Conservation (phyloP, 37 sponge, comb jelly and placozoan species). For the Agelas oroides region DNA sequence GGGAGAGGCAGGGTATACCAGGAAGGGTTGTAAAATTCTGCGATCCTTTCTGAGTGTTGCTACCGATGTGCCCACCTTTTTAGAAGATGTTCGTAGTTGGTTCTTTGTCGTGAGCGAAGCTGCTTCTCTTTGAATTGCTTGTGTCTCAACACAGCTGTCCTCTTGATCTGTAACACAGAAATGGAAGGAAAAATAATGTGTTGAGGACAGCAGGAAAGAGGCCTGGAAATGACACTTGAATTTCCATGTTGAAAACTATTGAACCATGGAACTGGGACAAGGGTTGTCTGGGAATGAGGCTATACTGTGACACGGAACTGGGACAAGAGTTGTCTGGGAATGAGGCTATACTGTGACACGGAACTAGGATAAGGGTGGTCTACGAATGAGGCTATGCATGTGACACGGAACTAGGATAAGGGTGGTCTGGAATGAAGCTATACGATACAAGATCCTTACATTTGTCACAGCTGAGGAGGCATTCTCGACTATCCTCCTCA, state of each 20-base stretch:
- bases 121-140: constrained; percentile 20
- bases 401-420: too few relatives aligned
- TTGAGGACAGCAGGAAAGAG: neutral
- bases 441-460: constrained; percentile 24
- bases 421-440: too few relatives aligned
- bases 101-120: constrained; percentile 70
- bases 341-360: too few relatives aligned
- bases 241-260: too few relatives aligned
- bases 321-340: too few relatives aligned
- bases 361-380: too few relatives aligned
- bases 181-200: neutral
- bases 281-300: too few relatives aligned
- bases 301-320: too few relatives aligned
- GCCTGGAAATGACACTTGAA: too few relatives aligned
- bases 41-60: neutral
- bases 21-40: neutral
- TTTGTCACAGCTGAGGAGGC: constrained; percentile 28
- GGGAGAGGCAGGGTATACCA: neutral
- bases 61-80: constrained; percentile 19
- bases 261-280: too few relatives aligned
- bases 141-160: constrained; percentile 32
- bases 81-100: constrained; percentile 63
- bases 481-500: constrained; percentile 42
- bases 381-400: too few relatives aligned
- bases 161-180: constrained; percentile 25